Base-by-base conservation (phyloP, 1,140 invertebrate genomes). In the Pissodes strobi region DNA sequence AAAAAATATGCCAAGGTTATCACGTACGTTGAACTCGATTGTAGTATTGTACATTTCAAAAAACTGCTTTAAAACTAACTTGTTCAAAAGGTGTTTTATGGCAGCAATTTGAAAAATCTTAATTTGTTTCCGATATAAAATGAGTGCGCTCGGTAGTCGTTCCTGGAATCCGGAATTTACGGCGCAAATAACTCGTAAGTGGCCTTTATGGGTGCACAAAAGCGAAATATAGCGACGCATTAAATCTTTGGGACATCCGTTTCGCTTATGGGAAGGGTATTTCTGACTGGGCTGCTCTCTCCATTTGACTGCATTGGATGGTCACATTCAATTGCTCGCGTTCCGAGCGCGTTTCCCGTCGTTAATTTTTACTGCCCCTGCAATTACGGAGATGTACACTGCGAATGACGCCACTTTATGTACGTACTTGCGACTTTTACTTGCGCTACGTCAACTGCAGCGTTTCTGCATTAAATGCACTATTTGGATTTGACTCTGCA, bases 321-420 rank as follows among this genome's bases (percentile, higher is more conserved):
- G 69, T 72, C 69, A 72, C 71, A 74, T 74, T 74, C 72, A 74
- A 74, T 74, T 74, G 72, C 69, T 72, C 72, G 72, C 72, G 72
- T 74, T 72, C 69, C 72, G 69, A 67, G 68, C 71, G 67, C 72
- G 71, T 74, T 74, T 74, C 72, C 72, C 68, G 72, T 74, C 72
- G 71, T 74, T 74, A 74, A 73, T 74, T 72, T 74, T 74, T 74
- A 74, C 71, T 64, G 66, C 72, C 65, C 49, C 52, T 63, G 71
- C 71, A 74, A 73, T 74, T 74, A 74, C 71, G 30, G 51, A 65
- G 61, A 70, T 70, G 64, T 70, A 59, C 58, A 67, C 51, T 64
- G 69, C 62, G 64, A 70, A 70, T 68, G 69, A 70, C 58, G 58
- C 56, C 53, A 45, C 63, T 69, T 69, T 66, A 69, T 62, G 60